Conservation (phyloP, 1,140 invertebrate species). For the Heliconius eleuchia region DNA sequence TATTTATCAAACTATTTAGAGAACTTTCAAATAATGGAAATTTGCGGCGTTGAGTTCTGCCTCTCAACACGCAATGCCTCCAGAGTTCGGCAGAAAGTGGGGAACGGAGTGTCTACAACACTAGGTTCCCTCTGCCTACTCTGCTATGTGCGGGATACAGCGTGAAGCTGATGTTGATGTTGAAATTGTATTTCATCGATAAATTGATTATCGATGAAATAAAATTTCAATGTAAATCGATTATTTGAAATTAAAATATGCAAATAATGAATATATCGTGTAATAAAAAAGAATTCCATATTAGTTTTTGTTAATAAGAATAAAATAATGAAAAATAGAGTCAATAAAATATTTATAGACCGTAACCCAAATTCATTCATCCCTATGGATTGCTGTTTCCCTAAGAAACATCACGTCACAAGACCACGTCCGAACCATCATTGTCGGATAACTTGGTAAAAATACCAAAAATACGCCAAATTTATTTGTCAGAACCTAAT, state of each 20-base stretch:
- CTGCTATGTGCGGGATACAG: no score
- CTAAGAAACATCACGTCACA: slow-evolving; percentile 50
- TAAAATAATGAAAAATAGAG: background rate
- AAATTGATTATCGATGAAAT: background rate
- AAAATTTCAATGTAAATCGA: background rate
- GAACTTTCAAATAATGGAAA: background rate
- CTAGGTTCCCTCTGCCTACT: no score
- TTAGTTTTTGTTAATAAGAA: background rate
- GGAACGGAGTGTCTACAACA: no score
- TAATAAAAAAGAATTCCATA: background rate
- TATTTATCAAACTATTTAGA: slow-evolving; percentile 67
- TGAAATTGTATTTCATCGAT: no score
- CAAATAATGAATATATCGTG: no score
- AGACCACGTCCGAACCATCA: slow-evolving; percentile 61
- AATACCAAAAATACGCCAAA: slow-evolving; percentile 52
- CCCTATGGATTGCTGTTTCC: slow-evolving; percentile 24
- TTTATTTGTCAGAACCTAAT: slow-evolving; percentile 61
- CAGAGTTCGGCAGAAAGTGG: no score
- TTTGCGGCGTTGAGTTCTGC: no score
- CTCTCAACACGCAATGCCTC: no score
- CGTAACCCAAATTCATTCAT: slow-evolving; percentile 37
- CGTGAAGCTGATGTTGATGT: no score
- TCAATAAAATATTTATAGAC: slow-evolving; percentile 30
- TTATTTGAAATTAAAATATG: no score
- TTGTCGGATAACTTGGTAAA: slow-evolving; percentile 52